Evolutionary conservation across 2,113 vertebrate species (phyloP).

Genomic region (Salvelinus namaycush): DNA sequence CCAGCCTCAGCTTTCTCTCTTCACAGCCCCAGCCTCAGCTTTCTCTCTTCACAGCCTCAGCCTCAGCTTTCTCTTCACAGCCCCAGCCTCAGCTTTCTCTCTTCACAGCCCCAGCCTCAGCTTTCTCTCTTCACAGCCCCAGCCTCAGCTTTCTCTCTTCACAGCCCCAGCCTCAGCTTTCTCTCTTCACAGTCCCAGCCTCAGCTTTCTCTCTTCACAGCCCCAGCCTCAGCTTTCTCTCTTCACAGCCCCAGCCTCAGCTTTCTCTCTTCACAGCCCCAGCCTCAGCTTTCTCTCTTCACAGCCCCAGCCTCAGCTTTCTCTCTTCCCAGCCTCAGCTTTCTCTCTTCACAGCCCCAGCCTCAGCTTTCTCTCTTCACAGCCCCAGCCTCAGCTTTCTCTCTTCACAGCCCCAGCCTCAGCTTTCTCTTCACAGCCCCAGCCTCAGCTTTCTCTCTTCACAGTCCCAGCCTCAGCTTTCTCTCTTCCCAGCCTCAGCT

Average conservation of each 20-base stretch:
- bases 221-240: not conserved
- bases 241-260: too few relatives aligned
- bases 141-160: not conserved
- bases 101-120: not conserved
- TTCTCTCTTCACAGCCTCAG: too few relatives aligned
- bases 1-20: too few relatives aligned
- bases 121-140: not conserved
- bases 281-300: not conserved
- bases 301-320: not conserved
- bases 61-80: not conserved
- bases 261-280: not conserved
- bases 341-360: not conserved
- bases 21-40: too few relatives aligned
- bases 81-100: too few relatives aligned
- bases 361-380: not conserved
- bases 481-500: not conserved
- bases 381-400: too few relatives aligned
- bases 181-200: not conserved
- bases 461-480: too few relatives aligned
- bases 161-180: too few relatives aligned
- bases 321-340: not conserved
- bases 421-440: not conserved
- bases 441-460: not conserved
- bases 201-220: not conserved
- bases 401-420: not conserved